Percentiles rank a stretch among this genome's conserved stretches.
phyloP scores from a whole-genome alignment of 2,888 invertebrate species.

The Calliphora vomitoria region DNA sequence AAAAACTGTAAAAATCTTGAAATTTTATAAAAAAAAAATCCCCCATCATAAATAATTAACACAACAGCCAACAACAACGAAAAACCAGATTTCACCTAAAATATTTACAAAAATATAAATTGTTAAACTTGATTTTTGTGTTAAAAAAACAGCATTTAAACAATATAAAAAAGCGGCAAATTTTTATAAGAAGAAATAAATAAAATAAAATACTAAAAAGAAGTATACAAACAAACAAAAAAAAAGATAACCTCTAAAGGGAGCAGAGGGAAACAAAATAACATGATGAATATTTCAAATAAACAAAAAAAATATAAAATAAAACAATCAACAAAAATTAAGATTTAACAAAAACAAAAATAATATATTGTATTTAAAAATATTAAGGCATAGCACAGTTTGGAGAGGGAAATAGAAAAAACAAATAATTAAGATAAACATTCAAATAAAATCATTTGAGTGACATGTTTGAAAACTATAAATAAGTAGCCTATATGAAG shows the following conservation, averaged over 20 bases:
- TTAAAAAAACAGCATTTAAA: constrained; percentile 47
- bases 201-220: constrained; percentile 10
- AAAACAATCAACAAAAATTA: constrained; percentile 50
- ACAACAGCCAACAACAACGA: constrained; percentile 35
- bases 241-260: constrained; percentile 55
- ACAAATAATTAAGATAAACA: neutral
- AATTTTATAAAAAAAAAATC: constrained; percentile 47
- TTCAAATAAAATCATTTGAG: neutral
- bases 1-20: constrained; percentile 61
- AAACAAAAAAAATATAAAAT: constrained; percentile 28
- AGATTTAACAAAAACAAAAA: neutral
- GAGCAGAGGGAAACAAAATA: neutral
- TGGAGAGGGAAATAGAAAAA: neutral
- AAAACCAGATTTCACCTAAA: constrained; percentile 72
- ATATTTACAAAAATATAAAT: constrained; percentile 49
- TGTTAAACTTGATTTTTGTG: constrained; percentile 62
- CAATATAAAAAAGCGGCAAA: constrained; percentile 46
- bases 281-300: constrained; percentile 40
- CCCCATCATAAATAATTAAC: constrained; percentile 77
- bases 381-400: constrained; percentile 9
- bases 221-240: neutral
- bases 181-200: constrained; percentile 20
- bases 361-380: neutral
- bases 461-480: no score
- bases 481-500: no score